Base-by-base conservation (phyloP, 2,797 vertebrate species). In the Menidia menidia region DNA sequence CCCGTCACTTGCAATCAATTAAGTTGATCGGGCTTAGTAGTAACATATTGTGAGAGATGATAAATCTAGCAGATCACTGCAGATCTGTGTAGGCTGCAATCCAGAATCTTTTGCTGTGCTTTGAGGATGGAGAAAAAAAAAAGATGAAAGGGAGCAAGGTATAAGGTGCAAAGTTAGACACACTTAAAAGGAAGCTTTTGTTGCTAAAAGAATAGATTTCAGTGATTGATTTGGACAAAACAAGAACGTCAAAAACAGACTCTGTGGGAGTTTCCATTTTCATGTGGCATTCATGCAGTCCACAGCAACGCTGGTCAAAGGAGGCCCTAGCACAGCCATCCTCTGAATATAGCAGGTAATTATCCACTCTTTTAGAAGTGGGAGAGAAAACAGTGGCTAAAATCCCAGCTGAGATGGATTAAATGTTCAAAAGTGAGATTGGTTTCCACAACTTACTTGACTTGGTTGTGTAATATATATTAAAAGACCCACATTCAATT, bases 1-100 rank as follows among this genome's bases (percentile, higher is more conserved):
- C 31, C 83, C 58, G 75, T 88, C 90, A 87, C 89, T 91, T 86
- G 75, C 67, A 87, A 75, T 91, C 82, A 88, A 93, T 93, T 93
- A 92, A 82, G 87, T 87, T 90, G 92, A 93, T 92, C 87, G 84
- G 71, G 77, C 80, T 78, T 75, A 84, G 83, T 76, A 84, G 84
- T 70, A 82, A 81, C 64, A 82, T 45, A 57, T 41, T 65, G 65
- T 59, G 69, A 66, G 67, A 62, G 57, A 82, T 57, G 68, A 90
- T 83, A 77, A 89, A 90, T 86, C 70, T 77, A 53, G 51, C 15
- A 58, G 53, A 63, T 73, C 62, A 51, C 73, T 75, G 69, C 4
- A 71, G 69, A 76, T 64, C 55, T 42, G 33, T 71, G 48, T 64
- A 25, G 6, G 69, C 32, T 60, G n/a, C 35, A 56, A 83, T 39